Base-by-base conservation (phyloP, 2,113 vertebrate species). In the Ploceus nigricollis region DNA sequence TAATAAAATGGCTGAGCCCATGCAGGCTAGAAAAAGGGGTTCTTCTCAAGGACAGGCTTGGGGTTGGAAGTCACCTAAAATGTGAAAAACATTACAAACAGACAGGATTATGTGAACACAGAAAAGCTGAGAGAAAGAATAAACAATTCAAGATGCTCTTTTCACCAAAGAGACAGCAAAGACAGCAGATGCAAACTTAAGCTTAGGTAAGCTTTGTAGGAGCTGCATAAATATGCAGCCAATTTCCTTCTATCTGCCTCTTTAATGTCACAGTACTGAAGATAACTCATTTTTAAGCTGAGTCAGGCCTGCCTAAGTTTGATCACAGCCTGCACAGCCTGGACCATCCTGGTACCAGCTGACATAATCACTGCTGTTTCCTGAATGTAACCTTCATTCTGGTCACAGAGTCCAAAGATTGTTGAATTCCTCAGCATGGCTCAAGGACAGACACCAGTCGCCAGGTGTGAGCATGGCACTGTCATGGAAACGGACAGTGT, bases 91-190 rank as follows among this genome's bases (percentile, higher is more conserved):
- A 1, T 92, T 94, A 87, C 47, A 90, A 94, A n/a, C 2, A 2
- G 64, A 63, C 71, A 88, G 76, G 54, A 81, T 83, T 92, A 88
- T n/a, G 68, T 70, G 86, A 92, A 89, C 92, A 70, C 63, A 89
- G 89, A 95, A 97, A 95, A 97, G 94, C 94, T 97, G 96, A 96
- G 93, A 88, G 90, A 94, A 93, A 92, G 90, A 89, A 94, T 94
- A 95, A 94, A 94, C 91, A 92, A 87, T 92, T 94, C 93, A 96
- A 94, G 83, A 96, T 94, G 94, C 92, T 97, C 69, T 65, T 84
- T 92, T 69, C 48, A 89, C 83, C 56, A 68, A 92, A 96, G 53
- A 92, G 89, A 92, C 80, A 78, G 81, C 76, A 89, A 95, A 94
- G 87, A 82, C 83, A 95, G 69, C 95, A 97, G 96, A 96, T 96